phyloP scores from a whole-genome alignment of 2,113 vertebrate genomes.

The Hemibagrus wyckioides region DNA sequence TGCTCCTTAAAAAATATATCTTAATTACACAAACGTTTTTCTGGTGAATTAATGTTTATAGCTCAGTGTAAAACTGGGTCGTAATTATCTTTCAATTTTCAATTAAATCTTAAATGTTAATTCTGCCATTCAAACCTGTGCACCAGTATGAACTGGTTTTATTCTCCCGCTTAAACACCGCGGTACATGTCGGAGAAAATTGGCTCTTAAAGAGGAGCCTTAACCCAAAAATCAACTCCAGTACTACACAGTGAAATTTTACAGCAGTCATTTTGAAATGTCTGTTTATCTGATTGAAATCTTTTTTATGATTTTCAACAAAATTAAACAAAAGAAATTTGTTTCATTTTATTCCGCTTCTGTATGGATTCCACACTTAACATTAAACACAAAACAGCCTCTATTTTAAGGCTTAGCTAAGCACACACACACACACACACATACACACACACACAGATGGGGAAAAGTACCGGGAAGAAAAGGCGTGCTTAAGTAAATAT shows the following conservation, averaged over 20 bases:
- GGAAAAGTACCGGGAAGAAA: background rate
- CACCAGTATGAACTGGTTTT: background rate
- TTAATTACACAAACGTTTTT: background rate
- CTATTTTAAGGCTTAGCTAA: background rate
- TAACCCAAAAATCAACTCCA: background rate
- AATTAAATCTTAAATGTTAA: background rate
- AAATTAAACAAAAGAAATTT: no score
- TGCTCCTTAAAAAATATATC: background rate
- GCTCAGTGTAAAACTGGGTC: background rate
- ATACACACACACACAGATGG: background rate
- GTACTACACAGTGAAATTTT: background rate
- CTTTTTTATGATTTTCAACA: background rate
- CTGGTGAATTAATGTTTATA: background rate
- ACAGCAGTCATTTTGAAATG: background rate
- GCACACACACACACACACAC: background rate
- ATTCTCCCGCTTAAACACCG: background rate
- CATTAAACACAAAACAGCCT: background rate
- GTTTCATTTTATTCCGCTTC: background rate
- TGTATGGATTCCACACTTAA: background rate
- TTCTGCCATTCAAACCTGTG: background rate
- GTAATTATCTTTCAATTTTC: background rate
- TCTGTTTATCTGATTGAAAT: background rate
- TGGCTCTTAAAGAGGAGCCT: background rate
- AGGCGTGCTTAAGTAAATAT: background rate
- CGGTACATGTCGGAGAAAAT: background rate